Conservation (phyloP, 1,140 invertebrate species). For the Antheraea pernyi region DNA sequence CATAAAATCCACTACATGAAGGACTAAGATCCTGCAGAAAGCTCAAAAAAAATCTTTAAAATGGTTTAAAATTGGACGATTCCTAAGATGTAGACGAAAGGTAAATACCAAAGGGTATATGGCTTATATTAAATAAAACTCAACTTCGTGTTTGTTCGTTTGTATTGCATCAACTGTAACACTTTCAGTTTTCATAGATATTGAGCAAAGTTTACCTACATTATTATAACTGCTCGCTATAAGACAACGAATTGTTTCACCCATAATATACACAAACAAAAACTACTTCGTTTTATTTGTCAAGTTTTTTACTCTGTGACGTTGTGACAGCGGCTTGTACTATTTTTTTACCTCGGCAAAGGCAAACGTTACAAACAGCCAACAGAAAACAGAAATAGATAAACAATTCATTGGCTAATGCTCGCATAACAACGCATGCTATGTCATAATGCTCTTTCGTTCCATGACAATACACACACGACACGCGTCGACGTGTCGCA, state of each 20-base stretch:
- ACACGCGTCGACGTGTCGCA: conserved; percentile 40
- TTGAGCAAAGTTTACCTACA: conserved; percentile 79
- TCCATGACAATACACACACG: conserved; percentile 72
- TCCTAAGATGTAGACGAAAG: no score
- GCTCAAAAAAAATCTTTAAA: no score
- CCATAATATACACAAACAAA: background rate
- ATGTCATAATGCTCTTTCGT: conserved; percentile 70
- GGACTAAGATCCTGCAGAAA: no score
- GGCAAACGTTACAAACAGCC: background rate
- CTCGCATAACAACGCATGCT: conserved; percentile 76
- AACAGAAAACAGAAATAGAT: conserved; percentile 14
- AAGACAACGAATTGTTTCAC: conserved; percentile 48
- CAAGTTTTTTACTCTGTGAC: no score
- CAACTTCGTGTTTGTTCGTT: conserved; percentile 71
- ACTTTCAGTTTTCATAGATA: conserved; percentile 76
- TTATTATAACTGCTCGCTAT: conserved; percentile 70
- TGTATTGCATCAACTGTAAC: conserved; percentile 79
- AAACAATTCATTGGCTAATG: conserved; percentile 49
- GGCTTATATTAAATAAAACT: conserved; percentile 58
- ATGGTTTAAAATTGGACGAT: no score
- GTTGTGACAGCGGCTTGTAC: background rate
- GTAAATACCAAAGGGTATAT: no score
- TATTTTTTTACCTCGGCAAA: background rate
- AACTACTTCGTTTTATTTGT: no score
- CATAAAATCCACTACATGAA: no score